Evolutionary conservation across 1,140 invertebrate species (phyloP).

Genomic region (Pemphigus obesinymphae): DNA sequence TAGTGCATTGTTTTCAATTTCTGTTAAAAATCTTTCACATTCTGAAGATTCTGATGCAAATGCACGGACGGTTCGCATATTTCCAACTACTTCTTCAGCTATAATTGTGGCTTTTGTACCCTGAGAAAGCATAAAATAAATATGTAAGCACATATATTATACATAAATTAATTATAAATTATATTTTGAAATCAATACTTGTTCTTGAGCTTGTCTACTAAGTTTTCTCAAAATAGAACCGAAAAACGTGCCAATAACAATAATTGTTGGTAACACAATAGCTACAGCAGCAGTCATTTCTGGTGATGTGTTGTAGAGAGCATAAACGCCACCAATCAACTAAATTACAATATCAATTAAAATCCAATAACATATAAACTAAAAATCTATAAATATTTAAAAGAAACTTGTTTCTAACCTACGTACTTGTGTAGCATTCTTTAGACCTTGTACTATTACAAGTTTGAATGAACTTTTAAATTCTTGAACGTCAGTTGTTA

Average conservation of each 20-base stretch:
- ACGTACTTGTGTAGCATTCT: slow-evolving; percentile 68
- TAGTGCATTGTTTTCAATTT: slow-evolving; percentile 65
- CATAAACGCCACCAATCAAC: slow-evolving; percentile 71
- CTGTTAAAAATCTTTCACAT: slow-evolving; percentile 64
- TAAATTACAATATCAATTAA: slow-evolving; percentile 49
- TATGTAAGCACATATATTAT: not conserved
- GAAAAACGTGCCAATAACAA: slow-evolving; percentile 69
- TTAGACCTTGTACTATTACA: slow-evolving; percentile 80
- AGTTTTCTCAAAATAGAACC: slow-evolving; percentile 67
- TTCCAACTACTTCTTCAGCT: slow-evolving; percentile 87
- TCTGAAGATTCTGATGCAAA: slow-evolving; percentile 90
- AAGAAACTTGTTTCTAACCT: slow-evolving; percentile 12
- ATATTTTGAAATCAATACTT: slow-evolving; percentile 55
- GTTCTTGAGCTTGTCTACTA: slow-evolving; percentile 70
- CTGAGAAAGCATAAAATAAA: slow-evolving; percentile 52
- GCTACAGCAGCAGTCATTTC: slow-evolving; percentile 78
- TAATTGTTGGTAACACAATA: slow-evolving; percentile 74
- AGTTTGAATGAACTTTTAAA: slow-evolving; percentile 95
- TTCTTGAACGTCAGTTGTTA: slow-evolving; percentile 91
- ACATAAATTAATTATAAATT: not conserved
- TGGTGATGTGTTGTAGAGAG: slow-evolving; percentile 78
- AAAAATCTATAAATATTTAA: not conserved
- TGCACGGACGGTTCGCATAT: slow-evolving; percentile 84
- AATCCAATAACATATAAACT: not conserved
- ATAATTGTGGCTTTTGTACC: slow-evolving; percentile 77